Evolutionary conservation across 2,888 invertebrate genomes (phyloP).

Genomic region (Lingula anatina): DNA sequence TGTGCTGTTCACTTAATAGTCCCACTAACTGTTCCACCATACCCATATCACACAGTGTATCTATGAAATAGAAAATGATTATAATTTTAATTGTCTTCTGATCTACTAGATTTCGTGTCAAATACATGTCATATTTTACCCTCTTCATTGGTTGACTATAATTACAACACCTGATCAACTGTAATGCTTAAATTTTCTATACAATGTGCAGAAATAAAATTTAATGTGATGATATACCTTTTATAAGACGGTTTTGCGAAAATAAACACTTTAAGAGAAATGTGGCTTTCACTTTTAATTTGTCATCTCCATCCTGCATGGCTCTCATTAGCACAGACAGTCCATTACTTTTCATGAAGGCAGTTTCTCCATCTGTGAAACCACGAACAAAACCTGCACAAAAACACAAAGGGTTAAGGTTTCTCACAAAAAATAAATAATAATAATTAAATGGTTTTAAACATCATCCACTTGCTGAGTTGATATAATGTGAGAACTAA

Average conservation of each 20-base stretch:
- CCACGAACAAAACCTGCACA: slow-evolving; percentile 64
- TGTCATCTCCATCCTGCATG: slow-evolving; percentile 59
- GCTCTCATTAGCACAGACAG: slow-evolving; percentile 62
- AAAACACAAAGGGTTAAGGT: too few relatives aligned
- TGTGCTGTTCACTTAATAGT: slow-evolving; percentile 43
- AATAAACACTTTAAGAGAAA: slow-evolving; percentile 67
- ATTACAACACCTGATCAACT: not conserved
- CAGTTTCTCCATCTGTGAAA: slow-evolving; percentile 59
- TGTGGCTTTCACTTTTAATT: slow-evolving; percentile 66
- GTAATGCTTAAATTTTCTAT: not conserved
- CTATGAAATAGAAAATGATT: slow-evolving; percentile 24
- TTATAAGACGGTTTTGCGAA: slow-evolving; percentile 56
- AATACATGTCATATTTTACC: too few relatives aligned
- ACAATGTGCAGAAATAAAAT: not conserved
- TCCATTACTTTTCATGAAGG: slow-evolving; percentile 64
- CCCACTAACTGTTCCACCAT: slow-evolving; percentile 50
- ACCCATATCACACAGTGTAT: slow-evolving; percentile 49
- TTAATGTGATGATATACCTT: slow-evolving; percentile 57
- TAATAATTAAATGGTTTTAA: too few relatives aligned
- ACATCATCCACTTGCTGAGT: not conserved
- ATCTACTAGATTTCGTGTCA: too few relatives aligned
- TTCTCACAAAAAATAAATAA: too few relatives aligned
- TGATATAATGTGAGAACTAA: not conserved
- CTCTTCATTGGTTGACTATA: not conserved
- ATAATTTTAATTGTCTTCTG: too few relatives aligned